A percentile compares a stretch with the other conserved stretches of the same genome.
phyloP scores from a whole-genome alignment of 2,797 vertebrate genomes.

The Falco novaeseelandiae region DNA sequence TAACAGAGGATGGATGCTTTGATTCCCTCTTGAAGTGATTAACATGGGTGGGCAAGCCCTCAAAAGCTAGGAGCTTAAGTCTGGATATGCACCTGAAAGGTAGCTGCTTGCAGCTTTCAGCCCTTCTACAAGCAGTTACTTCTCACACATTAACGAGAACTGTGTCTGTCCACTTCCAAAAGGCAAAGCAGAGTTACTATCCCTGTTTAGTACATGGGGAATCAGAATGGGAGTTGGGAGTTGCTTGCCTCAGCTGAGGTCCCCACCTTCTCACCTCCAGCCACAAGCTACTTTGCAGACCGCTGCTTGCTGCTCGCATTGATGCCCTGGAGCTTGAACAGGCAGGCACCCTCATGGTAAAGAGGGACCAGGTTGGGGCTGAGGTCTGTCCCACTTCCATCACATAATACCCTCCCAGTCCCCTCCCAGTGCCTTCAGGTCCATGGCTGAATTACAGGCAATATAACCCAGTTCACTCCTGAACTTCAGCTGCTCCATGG shows the following conservation, averaged over 20 bases:
- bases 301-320: fast-evolving
- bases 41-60: background rate
- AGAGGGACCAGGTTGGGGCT: background rate
- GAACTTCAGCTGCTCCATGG: background rate
- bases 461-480: background rate
- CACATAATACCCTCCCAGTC: background rate
- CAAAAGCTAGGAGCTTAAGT: background rate
- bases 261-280: fast-evolving
- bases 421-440: background rate
- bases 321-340: background rate
- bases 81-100: background rate
- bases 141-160: background rate
- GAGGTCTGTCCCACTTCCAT: background rate
- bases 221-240: background rate
- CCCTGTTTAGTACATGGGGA: background rate
- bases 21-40: background rate
- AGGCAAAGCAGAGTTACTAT: background rate
- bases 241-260: background rate
- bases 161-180: background rate
- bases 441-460: background rate
- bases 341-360: background rate
- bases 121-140: background rate
- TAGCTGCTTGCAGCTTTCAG: background rate
- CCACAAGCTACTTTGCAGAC: fast-evolving
- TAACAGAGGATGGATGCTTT: background rate